Evolutionary conservation across 2,888 invertebrate genomes (phyloP), one percentile per base, ranked within the genome.

Genomic region (Congeria kusceri): DNA sequence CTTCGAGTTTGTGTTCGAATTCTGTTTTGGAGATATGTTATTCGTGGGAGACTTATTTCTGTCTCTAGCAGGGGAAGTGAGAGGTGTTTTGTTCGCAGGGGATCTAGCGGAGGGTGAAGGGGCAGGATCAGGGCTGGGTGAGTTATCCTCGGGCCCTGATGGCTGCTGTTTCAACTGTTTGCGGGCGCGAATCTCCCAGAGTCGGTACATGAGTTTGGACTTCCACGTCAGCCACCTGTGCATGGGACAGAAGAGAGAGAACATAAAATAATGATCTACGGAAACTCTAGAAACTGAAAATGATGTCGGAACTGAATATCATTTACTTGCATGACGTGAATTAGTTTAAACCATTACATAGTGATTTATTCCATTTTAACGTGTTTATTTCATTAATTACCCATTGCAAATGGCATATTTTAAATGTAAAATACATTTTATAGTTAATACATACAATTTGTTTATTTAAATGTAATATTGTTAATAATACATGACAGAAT

Each of bases 151-250:
- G 53, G 29, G 28, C 58, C 28, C 44, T 46, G 46, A 23, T 11
- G 5, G 47, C 61, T 25, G 47, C 44, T 18, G 49, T 53, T 57
- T 25, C 32, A 66, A 65, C 23, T 58, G 64, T 28, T 23, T 44
- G 18, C 78, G 74, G 62, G 85, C 67, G 58, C 87, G 80, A 39
- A 86, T 79, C 73, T 86, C 77, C 87, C 87, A 87, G 20, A 87
- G 56, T 72, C 83, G 79, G 73, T 79, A 89, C 77, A 82, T 87
- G 68, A 88, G 81, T 65, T 81, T 84, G 25, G 88, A 86, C 62
- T 90, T 90, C 90, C 90, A 90, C 57, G 75, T 87, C 80, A 89
- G 72, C 90, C 90, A 90, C 86, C 90, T 90, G 77, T 11, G 53
- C 9, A 11, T n/a, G 53, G 53, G n/a, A 44, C 9, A 13, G 5